These are phyloP conservation scores for Drosophila greeni DNA, from an alignment of 2,888 invertebrate genomes.

Conservation along the genomic window DNA sequence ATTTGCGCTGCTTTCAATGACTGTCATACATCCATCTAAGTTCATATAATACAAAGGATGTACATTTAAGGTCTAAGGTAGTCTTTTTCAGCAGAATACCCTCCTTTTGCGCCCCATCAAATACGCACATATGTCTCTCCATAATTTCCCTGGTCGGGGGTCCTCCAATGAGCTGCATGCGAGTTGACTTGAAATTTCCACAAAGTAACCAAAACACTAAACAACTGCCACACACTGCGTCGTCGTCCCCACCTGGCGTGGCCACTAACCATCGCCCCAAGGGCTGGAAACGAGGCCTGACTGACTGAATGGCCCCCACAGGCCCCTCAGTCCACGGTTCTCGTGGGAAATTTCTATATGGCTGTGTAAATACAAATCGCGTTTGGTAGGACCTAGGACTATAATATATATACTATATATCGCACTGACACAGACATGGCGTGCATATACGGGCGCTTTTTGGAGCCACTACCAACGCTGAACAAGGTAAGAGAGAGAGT, in stretches of 20 bases:
- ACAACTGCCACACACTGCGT: conserved; percentile 32
- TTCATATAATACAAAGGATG: background rate
- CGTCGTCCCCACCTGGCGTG: conserved; percentile 6
- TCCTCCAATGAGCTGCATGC: conserved; percentile 53
- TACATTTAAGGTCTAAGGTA: background rate
- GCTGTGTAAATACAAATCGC: conserved; percentile 49
- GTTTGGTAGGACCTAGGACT: conserved; percentile 32
- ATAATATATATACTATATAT: conserved; percentile 28
- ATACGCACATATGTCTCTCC: conserved; percentile 6
- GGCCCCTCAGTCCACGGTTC: conserved; percentile 27
- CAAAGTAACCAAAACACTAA: conserved; percentile 58
- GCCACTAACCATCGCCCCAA: conserved; percentile 21
- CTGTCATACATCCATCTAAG: conserved; percentile 10
- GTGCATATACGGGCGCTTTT: conserved; percentile 16
- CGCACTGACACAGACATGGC: conserved; percentile 26
- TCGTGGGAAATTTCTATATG: conserved; percentile 55
- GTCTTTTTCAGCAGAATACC: background rate
- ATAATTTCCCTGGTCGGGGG: conserved; percentile 18
- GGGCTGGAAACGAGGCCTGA: conserved; percentile 52
- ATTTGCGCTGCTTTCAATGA: conserved; percentile 3
- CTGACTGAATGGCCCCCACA: conserved; percentile 37
- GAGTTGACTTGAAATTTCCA: conserved; percentile 58
- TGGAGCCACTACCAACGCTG: conserved; percentile 7
- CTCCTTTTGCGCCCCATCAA: background rate
- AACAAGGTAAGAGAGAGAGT: conserved; percentile 19